phyloP scores from a whole-genome alignment of 2,113 vertebrate species.

The Cyprinodon tularosa region DNA sequence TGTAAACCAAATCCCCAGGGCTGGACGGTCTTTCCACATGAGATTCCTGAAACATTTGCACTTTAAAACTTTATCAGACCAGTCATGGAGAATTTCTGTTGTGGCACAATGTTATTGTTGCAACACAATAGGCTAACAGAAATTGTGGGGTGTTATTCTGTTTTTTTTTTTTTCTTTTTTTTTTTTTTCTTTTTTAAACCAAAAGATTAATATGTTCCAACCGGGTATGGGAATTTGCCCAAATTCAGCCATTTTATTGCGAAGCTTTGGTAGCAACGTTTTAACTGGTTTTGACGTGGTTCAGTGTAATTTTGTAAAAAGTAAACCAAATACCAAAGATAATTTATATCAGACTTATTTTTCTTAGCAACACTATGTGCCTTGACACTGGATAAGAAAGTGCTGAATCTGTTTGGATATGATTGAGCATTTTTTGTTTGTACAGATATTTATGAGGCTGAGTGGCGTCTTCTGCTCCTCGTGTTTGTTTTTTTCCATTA shows the following conservation, averaged over 20 bases:
- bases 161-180: background rate
- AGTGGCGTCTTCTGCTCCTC: conserved; percentile 18
- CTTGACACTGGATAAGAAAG: conserved; percentile 81
- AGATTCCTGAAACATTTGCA: conserved; percentile 47
- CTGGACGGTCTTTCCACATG: conserved; percentile 5
- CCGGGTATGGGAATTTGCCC: conserved; percentile 3
- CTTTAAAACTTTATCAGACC: conserved; percentile 38
- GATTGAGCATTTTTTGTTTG: conserved; percentile 14
- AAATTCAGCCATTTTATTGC: conserved; percentile 2
- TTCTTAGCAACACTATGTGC: conserved; percentile 60
- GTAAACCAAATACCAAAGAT: conserved; percentile 56
- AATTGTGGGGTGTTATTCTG: background rate
- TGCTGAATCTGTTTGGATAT: conserved; percentile 39
- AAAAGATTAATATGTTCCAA: background rate
- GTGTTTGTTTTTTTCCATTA: conserved; percentile 30
- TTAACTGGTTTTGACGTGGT: conserved; percentile 28
- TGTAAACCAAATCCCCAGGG: conserved; percentile 33
- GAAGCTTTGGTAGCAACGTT: conserved; percentile 33
- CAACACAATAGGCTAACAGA: background rate
- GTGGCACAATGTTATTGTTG: background rate
- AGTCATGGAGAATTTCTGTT: conserved; percentile 8
- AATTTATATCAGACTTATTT: conserved; percentile 46
- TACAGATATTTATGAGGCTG: conserved; percentile 40
- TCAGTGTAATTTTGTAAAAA: conserved; percentile 46
- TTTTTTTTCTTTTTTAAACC: background rate